Evolutionary conservation across 1,140 invertebrate species (phyloP).

Genomic region (Papilio polytes): DNA sequence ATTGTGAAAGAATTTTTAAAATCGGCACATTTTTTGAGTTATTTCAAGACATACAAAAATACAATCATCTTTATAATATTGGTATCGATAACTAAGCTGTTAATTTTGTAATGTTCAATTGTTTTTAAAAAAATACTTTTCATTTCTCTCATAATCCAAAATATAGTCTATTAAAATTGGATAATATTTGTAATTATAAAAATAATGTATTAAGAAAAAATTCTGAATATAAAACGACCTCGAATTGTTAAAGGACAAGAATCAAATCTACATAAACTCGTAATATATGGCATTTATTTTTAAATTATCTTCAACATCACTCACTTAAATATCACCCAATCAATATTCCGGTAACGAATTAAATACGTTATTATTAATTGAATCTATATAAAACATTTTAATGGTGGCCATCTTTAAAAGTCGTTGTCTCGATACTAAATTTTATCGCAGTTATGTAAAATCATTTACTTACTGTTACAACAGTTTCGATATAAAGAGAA

Average conservation of each 20-base stretch:
- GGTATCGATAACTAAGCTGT: too few species aligned
- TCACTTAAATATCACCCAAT: constrained; percentile 11
- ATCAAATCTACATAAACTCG: constrained; percentile 47
- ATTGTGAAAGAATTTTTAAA: too few species aligned
- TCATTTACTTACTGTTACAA: not conserved
- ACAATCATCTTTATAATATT: too few species aligned
- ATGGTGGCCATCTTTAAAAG: too few species aligned
- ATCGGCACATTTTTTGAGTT: too few species aligned
- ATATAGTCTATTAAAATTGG: not conserved
- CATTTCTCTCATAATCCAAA: too few species aligned
- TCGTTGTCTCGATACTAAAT: not conserved
- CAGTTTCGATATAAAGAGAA: not conserved
- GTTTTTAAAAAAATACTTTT: too few species aligned
- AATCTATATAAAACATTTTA: not conserved
- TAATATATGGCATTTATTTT: constrained; percentile 45
- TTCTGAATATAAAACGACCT: constrained; percentile 41
- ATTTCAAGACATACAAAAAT: too few species aligned
- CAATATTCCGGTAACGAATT: constrained; percentile 8
- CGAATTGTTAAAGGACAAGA: constrained; percentile 47
- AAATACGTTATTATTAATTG: not conserved
- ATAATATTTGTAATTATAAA: not conserved
- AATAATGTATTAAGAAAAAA: constrained; percentile 11
- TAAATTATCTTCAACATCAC: constrained; percentile 43
- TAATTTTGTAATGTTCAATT: too few species aligned
- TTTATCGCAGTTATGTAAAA: not conserved